These are phyloP conservation scores for Platerodrilus igneus DNA, from an alignment of 2,888 invertebrate genomes.

Conservation along the genomic window DNA sequence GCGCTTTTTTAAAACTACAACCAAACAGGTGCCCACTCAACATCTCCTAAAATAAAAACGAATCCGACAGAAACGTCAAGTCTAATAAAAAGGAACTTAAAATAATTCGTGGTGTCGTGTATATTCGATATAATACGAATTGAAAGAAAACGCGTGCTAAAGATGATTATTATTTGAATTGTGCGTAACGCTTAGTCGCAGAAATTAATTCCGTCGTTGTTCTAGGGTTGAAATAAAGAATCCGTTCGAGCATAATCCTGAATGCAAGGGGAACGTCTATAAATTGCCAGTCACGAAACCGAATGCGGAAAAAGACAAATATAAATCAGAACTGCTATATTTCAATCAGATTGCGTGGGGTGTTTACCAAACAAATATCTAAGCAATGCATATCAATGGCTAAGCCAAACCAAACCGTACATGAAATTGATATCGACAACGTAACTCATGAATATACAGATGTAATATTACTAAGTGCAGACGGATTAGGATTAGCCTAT, in stretches of 20 bases:
- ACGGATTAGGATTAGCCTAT: slow-evolving; percentile 30
- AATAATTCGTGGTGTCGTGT: too few relatives aligned
- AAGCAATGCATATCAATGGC: slow-evolving; percentile 33
- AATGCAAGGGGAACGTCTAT: slow-evolving; percentile 25
- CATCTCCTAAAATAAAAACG: background rate
- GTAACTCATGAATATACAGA: slow-evolving; percentile 36
- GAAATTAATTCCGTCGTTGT: slow-evolving; percentile 32
- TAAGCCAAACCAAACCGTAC: slow-evolving; percentile 29
- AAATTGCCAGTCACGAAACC: slow-evolving; percentile 32
- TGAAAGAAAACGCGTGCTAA: slow-evolving; percentile 24
- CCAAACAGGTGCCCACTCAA: slow-evolving; percentile 2
- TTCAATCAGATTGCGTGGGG: slow-evolving; percentile 27
- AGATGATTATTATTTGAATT: slow-evolving; percentile 28
- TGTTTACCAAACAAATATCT: slow-evolving; percentile 33
- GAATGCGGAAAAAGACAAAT: slow-evolving; percentile 30
- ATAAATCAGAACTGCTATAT: slow-evolving; percentile 29
- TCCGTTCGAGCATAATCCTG: slow-evolving; percentile 30
- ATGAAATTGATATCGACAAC: slow-evolving; percentile 33
- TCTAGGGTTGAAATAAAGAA: slow-evolving; percentile 31
- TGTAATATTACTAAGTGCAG: slow-evolving; percentile 34
- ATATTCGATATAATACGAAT: too few relatives aligned
- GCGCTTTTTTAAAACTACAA: too few relatives aligned
- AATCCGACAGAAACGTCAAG: slow-evolving; percentile 6
- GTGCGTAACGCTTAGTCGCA: slow-evolving; percentile 30
- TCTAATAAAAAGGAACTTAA: slow-evolving; percentile 7